These are phyloP conservation scores for Abramis brama DNA, from an alignment of 2,113 vertebrate species.

Conservation along the genomic window DNA sequence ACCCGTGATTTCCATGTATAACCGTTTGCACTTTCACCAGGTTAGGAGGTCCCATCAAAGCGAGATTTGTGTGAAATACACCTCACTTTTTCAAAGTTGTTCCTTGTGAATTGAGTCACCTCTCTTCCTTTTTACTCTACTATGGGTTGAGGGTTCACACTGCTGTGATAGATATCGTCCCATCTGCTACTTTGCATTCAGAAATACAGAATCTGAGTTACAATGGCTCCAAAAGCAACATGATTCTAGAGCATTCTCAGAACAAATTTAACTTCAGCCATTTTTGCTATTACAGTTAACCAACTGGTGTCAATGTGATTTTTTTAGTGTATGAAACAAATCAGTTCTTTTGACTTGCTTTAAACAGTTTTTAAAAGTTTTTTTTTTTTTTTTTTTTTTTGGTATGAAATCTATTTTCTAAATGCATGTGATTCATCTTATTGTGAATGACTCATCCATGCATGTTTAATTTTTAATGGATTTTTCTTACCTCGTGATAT, in stretches of 20 bases:
- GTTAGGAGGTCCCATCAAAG: neutral
- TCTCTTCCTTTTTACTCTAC: neutral
- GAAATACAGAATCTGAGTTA: neutral
- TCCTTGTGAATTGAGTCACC: slow-evolving; percentile 2
- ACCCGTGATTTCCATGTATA: slow-evolving; percentile 7
- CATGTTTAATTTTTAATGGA: neutral
- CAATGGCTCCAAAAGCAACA: neutral
- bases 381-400: neutral
- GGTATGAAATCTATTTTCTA: neutral
- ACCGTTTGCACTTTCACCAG: slow-evolving; percentile 7
- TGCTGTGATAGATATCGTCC: neutral
- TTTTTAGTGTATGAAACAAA: neutral
- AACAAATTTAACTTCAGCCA: neutral
- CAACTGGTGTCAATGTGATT: neutral
- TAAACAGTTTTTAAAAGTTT: neutral
- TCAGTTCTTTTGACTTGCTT: neutral
- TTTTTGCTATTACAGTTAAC: neutral
- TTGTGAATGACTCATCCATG: neutral
- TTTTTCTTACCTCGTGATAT: neutral
- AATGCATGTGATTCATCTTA: neutral
- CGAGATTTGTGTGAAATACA: neutral
- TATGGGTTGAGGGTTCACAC: neutral
- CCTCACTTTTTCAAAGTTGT: neutral
- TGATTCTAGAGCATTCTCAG: neutral
- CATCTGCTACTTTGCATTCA: slow-evolving; percentile 11